Evolutionary conservation across 2,113 vertebrate genomes (phyloP), one percentile per base, ranked within the genome.

Genomic region (Nipponia nippon): DNA sequence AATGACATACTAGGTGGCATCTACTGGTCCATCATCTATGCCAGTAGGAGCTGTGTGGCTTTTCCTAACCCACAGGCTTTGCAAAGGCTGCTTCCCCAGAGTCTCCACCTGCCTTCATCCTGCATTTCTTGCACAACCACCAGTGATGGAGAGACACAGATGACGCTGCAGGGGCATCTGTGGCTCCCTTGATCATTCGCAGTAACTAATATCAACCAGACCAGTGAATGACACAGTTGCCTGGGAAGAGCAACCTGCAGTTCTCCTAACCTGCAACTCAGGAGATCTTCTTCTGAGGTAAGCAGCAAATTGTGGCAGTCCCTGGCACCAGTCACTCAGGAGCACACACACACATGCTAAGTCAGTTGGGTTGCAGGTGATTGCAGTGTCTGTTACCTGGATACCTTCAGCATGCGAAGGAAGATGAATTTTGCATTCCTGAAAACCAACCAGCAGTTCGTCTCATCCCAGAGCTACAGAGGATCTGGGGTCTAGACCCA

Each of bases 1-100:
- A 42, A 46, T 66, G 13, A 19, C 27, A 7, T 11, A 14, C 5
- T 29, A 55, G 7, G 12, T 52, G 32, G 29, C 26, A 56, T 47
- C 34, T 70, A 18, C 7, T 22, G 16, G 17, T n/a, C 12, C 38
- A 19, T 34, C 47, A 9, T 23, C 17, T 78, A 15, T 53, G 26
- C 6, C 32, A 42, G 10, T 8, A 50, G 21, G 46, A 85, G 8
- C 2, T 21, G 29, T 0, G 0, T 13, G 34, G 2, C 14, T 65
- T 95, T 89, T 63, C 9, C 7, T 61, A 13, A 52, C 13, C 16
- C 16, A 5, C 0, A 2, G 1, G 9, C 27, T 91, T 71, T 63
- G 34, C 36, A 63, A 89, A 29, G 40, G 4, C 49, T 58, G 3
- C 23, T 72, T 80, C 22, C 52, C 38, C 36, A 62, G 55, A 34